Conservation (phyloP, 2,888 invertebrate genomes). For the Nomada fabriciana region DNA sequence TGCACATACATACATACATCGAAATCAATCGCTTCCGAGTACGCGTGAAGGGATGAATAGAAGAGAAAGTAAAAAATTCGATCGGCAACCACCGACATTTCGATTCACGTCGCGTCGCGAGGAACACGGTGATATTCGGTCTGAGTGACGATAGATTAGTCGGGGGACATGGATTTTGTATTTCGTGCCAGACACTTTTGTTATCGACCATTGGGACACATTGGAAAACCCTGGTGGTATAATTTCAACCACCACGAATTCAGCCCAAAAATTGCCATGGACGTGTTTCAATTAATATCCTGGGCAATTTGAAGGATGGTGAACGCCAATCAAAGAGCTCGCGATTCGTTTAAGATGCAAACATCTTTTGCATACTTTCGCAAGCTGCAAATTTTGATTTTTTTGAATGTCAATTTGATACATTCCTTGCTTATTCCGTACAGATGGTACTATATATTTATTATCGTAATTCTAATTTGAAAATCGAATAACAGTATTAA, state of each 20-base stretch:
- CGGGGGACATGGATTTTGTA: neutral
- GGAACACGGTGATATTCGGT: constrained; percentile 26
- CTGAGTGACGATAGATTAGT: constrained; percentile 2
- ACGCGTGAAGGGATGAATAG: constrained; percentile 26
- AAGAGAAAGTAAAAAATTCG: constrained; percentile 14
- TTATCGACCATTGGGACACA: constrained; percentile 11
- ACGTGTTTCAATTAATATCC: constrained; percentile 17
- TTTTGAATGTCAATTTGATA: neutral
- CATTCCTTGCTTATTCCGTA: no score
- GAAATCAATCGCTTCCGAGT: constrained; percentile 64
- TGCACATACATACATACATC: constrained; percentile 66
- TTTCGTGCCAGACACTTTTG: neutral
- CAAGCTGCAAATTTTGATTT: neutral
- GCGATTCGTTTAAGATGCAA: neutral
- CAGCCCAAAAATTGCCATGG: neutral
- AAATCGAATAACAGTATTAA: no score
- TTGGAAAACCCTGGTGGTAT: constrained; percentile 2
- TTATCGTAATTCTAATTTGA: no score
- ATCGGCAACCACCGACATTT: constrained; percentile 17
- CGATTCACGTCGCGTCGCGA: neutral
- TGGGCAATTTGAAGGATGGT: neutral
- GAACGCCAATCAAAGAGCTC: neutral
- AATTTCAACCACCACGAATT: neutral
- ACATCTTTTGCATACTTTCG: neutral
- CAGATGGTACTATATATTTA: no score